Base-by-base conservation (phyloP, 1,140 invertebrate genomes). In the Subanguina moxae region DNA sequence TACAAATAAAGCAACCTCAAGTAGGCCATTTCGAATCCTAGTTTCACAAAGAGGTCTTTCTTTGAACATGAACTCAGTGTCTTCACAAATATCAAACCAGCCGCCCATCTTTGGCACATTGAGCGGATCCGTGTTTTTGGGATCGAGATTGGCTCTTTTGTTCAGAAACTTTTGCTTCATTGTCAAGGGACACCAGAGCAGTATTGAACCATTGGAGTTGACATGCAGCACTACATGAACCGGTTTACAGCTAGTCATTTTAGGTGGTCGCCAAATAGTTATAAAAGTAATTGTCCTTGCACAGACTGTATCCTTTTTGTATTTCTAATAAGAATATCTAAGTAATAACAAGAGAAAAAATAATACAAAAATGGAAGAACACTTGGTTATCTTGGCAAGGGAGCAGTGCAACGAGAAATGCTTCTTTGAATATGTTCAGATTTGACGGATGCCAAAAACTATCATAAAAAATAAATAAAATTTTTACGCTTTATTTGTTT, bases 31-130 rank as follows among this genome's bases (percentile, higher is more conserved):
- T 52, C 48, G 48, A 25, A 52, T 52, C 48, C 48, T 52, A 25
- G 48, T 52, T 3, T 52, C 48, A 52, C 48, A 52, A 25, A 52
- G n/a, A 19, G 48, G 48, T 25, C 48, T 52, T 52, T 52, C 48
- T 38, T 38, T 38, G 23, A 25, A 19, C 23, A 21, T 52, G 48
- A 52, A 19, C 8, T 19, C 48, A 3, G 48, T 52, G 3, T 25
- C 48, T 15, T 25, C 48, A 15, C 23, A 21, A 25, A 52, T 52
- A 3, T 52, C 23, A 52, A 21, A 52, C 48, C 48, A 52, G 3
- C 17, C 48, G n/a, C 48, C 48, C 8, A 52, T 15, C 8, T 52
- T 19, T 5, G n/a, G n/a, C 48, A 21, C 3, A 52, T 52, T 52
- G 48, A 52, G n/a, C 23, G 48, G n/a, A 19, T 21, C n/a, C 3